Percentiles rank a stretch among this genome's conserved stretches.
Evolutionary conservation across 2,113 vertebrate species (phyloP).

Genomic region (Acanthochromis polyacanthus): DNA sequence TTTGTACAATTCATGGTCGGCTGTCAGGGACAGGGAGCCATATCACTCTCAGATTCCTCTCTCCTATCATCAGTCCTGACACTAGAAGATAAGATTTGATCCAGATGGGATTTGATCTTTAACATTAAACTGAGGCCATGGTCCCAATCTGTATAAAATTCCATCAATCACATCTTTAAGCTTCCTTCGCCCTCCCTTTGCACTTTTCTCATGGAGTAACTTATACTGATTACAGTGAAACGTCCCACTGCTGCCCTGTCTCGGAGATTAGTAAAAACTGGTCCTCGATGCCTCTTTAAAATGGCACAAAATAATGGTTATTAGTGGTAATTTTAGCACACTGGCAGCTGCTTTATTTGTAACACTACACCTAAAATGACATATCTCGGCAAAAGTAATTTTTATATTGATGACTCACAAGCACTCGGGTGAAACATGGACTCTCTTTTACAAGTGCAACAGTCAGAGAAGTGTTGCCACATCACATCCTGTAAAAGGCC

Average conservation of each 20-base stretch:
- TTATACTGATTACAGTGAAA: conserved; percentile 48
- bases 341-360: background rate
- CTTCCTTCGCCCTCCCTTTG: conserved; percentile 42
- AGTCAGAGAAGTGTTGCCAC: too few relatives aligned
- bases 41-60: conserved; percentile 50
- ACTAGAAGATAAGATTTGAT: conserved; percentile 74
- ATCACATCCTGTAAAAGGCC: background rate
- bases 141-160: conserved; percentile 58
- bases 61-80: conserved; percentile 62
- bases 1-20: conserved; percentile 72
- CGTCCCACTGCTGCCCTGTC: conserved; percentile 30
- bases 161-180: conserved; percentile 72
- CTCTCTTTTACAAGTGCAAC: background rate
- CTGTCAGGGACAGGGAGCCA: conserved; percentile 55
- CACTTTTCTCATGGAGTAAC: conserved; percentile 50
- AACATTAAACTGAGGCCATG: conserved; percentile 63
- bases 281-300: conserved; percentile 17
- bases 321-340: background rate
- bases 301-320: conserved; percentile 14
- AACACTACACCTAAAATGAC: background rate
- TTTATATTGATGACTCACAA: background rate
- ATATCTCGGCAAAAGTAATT: too few relatives aligned
- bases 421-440: background rate
- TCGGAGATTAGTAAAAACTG: conserved; percentile 6
- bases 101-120: conserved; percentile 73